Conservation (phyloP, 2,113 vertebrate genomes). For the Nothoprocta perdicaria region DNA sequence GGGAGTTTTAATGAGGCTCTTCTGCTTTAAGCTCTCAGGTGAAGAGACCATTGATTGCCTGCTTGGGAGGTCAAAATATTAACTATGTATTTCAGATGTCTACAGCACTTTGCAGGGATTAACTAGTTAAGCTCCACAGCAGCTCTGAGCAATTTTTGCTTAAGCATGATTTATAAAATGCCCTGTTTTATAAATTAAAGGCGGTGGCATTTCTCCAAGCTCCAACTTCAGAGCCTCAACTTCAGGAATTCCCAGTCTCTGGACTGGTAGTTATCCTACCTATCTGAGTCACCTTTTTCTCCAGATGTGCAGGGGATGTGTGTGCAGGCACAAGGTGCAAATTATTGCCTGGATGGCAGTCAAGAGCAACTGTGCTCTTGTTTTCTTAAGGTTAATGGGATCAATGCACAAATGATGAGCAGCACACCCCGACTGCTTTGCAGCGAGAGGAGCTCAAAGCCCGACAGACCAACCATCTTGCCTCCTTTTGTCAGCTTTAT, state of each 20-base stretch:
- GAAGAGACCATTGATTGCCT: not conserved
- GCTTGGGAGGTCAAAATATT: not conserved
- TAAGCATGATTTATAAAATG: not conserved
- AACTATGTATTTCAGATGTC: not conserved
- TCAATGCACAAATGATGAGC: not conserved
- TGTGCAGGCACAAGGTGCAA: not conserved
- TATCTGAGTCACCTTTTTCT: not conserved
- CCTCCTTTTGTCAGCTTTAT: not conserved
- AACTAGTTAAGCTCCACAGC: not conserved
- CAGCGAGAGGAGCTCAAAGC: not conserved
- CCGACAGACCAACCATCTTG: not conserved
- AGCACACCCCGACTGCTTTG: not conserved
- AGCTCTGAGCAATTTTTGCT: not conserved
- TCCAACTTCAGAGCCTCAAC: not conserved
- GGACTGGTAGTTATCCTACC: not conserved
- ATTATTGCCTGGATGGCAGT: not conserved
- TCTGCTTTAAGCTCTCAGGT: not conserved
- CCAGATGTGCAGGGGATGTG: not conserved
- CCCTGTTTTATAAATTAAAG: not conserved
- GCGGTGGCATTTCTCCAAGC: not conserved
- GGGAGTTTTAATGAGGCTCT: not conserved
- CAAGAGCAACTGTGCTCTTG: not conserved
- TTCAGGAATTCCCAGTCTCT: not conserved
- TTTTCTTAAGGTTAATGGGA: not conserved
- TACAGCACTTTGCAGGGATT: slow-evolving; percentile 9